Evolutionary conservation across 2,113 vertebrate genomes (phyloP).

Genomic region (Megaceryle torquata): DNA sequence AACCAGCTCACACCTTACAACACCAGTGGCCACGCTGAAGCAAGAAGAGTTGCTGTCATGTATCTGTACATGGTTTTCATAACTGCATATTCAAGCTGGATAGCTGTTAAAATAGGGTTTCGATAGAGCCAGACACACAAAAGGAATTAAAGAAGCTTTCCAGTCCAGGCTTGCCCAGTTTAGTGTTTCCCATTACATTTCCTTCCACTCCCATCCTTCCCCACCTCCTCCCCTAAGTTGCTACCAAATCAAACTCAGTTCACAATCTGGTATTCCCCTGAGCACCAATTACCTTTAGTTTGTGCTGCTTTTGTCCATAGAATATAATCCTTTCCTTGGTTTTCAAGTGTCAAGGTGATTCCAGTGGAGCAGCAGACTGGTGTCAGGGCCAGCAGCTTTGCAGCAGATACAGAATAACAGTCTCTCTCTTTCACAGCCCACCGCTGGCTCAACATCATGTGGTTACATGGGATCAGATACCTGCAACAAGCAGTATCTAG

Average conservation of each 20-base stretch:
- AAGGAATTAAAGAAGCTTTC: background rate
- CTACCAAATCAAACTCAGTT: background rate
- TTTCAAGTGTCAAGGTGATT: constrained; percentile 79
- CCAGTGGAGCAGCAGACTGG: constrained; percentile 90
- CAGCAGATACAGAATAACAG: constrained; percentile 91
- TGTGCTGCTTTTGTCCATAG: constrained; percentile 83
- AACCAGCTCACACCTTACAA: background rate
- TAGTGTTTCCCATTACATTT: background rate
- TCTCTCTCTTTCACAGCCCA: constrained; percentile 89
- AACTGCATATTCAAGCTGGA: background rate
- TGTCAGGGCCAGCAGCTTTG: constrained; percentile 88
- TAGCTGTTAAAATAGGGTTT: background rate
- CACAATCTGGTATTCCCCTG: background rate
- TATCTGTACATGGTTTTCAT: background rate
- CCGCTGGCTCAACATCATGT: constrained; percentile 96
- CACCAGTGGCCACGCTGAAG: background rate
- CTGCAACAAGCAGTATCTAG: constrained; percentile 68
- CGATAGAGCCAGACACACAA: background rate
- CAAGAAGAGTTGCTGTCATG: background rate
- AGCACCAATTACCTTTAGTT: constrained; percentile 58
- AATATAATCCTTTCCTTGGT: constrained; percentile 84
- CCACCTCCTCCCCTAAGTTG: background rate
- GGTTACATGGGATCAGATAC: constrained; percentile 96
- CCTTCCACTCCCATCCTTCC: background rate
- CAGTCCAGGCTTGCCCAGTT: background rate